A percentile compares a stretch with the other conserved stretches of the same genome.
phyloP scores from a whole-genome alignment of 2,888 invertebrate species.

The Tridacna crocea region DNA sequence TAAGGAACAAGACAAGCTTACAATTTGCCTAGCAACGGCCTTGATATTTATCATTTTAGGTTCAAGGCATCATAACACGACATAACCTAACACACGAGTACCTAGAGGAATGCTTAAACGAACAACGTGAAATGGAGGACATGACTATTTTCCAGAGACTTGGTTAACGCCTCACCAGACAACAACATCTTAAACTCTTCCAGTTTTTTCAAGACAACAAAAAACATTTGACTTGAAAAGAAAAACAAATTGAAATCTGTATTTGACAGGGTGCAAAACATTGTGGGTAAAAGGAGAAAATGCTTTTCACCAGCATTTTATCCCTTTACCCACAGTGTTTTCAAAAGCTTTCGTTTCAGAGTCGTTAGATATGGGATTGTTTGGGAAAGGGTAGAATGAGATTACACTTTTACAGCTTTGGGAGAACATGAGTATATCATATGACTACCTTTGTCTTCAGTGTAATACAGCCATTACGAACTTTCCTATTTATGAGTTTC shows the following conservation, averaged over 20 bases:
- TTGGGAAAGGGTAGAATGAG: neutral
- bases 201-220: neutral
- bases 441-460: no score
- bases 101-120: constrained; percentile 59
- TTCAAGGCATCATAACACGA: constrained; percentile 74
- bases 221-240: neutral
- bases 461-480: no score
- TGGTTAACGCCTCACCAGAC: neutral
- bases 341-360: neutral
- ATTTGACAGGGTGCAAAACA: neutral
- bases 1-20: no score
- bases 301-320: neutral
- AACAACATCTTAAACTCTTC: neutral
- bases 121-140: constrained; percentile 58
- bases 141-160: constrained; percentile 42
- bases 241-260: neutral
- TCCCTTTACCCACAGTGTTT: neutral
- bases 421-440: no score
- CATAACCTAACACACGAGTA: constrained; percentile 76
- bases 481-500: no score
- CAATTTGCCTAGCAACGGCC: neutral
- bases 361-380: neutral
- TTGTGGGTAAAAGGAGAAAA: neutral
- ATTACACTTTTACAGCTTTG: no score
- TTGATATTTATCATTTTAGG: constrained; percentile 46